Evolutionary conservation across 2,797 vertebrate species (phyloP), one percentile per base, ranked within the genome.

Genomic region (Diglossa cyanea): DNA sequence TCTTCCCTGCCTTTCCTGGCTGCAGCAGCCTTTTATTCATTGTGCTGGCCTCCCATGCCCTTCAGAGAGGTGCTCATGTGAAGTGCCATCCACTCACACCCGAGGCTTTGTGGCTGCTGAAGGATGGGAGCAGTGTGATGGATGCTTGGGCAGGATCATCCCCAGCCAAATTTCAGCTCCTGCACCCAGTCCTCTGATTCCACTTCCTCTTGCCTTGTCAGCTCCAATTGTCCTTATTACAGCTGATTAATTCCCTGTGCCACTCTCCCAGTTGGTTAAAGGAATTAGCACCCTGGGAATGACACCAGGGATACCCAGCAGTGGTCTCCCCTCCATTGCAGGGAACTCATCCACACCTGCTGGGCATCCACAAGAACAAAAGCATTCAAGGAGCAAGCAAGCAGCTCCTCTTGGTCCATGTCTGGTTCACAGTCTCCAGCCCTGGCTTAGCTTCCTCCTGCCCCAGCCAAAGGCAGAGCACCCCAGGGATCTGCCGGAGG

Each of bases 101-200:
- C 1, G 0, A 92, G 53, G 28, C 60, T 60, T 76, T 0, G 0
- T 1, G 2, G 40, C 73, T 70, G 50, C 65, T 84, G 51, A 48
- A 91, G 33, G 26, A 54, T 0, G 0, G 54, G 25, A 76, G 45
- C 45, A 57, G 23, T 0, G 0, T 30, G 33, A 44, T 1, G 2
- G 75, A 65, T 72, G 19, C 58, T 68, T 1, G 1, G 18, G 47
- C 45, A 76, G 45, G 39, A 73, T 57, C 13, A 4, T 35, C 23
- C 70, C 18, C 44, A 73, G 68, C 24, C 60, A 26, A 51, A 30
- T 65, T 72, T 44, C 53, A 71, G 62, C 40, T 47, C 40, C 33
- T 88, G 17, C 10, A 21, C 48, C 53, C 39, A 66, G 23, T 33
- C 35, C 24, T 66, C 71, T 9, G 4, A 55, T 76, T 57, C 65